Percentiles rank a stretch among this genome's conserved stretches.
Evolutionary conservation across 2,797 vertebrate genomes (phyloP).

Genomic region (Platyrinchus mystaceus): DNA sequence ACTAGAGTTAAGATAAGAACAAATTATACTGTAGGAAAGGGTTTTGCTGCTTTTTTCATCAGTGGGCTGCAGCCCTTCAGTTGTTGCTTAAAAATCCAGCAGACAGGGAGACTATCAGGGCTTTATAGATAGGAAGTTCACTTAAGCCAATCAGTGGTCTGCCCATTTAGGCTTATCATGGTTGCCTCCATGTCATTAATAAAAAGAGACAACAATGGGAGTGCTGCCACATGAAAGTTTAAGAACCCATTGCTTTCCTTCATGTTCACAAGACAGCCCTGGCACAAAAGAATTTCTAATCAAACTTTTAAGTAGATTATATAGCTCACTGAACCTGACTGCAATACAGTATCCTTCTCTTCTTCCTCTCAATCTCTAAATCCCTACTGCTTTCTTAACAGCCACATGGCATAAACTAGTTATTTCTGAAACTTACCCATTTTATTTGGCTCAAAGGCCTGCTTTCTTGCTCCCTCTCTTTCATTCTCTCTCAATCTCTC

Average conservation of each 20-base stretch:
- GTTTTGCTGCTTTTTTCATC: neutral
- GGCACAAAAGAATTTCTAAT: slow-evolving; percentile 1
- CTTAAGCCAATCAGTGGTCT: neutral
- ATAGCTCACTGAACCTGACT: neutral
- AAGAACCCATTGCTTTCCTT: neutral
- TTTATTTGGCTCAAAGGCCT: neutral
- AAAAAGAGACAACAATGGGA: neutral
- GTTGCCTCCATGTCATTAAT: neutral
- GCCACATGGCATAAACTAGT: neutral
- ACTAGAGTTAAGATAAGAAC: neutral
- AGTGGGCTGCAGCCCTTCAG: neutral
- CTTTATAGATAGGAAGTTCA: neutral
- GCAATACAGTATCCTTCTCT: neutral
- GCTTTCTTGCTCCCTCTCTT: neutral
- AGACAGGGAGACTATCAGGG: neutral
- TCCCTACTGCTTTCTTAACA: neutral
- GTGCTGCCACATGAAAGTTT: neutral
- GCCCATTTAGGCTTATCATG: neutral
- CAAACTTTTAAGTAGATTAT: slow-evolving; percentile 39
- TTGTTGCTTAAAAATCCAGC: slow-evolving; percentile 14
- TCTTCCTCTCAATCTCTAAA: slow-evolving; percentile 1
- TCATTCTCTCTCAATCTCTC: neutral
- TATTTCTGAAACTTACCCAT: neutral
- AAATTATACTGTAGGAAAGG: neutral
- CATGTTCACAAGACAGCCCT: neutral